Base-by-base conservation (phyloP, 2,797 vertebrate species). In the Syngnathus rostellatus region DNA sequence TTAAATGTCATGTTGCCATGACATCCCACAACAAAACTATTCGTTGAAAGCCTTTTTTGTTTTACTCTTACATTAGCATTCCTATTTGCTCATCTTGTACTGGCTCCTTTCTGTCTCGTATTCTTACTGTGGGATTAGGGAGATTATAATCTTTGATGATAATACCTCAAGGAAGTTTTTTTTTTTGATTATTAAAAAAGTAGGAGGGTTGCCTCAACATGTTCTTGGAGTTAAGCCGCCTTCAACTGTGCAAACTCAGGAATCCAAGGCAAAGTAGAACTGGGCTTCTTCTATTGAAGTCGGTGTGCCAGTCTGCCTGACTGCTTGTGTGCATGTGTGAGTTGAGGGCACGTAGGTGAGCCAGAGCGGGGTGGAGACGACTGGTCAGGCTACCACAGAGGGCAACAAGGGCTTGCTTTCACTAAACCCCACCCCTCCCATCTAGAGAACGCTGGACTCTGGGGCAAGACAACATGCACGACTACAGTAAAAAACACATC, bases 401-500 rank as follows among this genome's bases (percentile, higher is more conserved):
- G 69, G 76, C 74, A 87, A 87, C 85, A 87, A 88, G 84, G 80
- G 73, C 46, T 37, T 74, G 78, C 84, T 87, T 88, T 88, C 80
- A 86, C 61, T 66, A 63, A 53, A 61, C 64, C 65, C 67, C 51
- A 71, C 55, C 23, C 68, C 64, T 64, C 11, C 70, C 58, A 59
- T 73, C n/a, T 14, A 58, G n/a, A 77, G 46, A 63, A 38, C 48
- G 38, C 63, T 72, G 64, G 54, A 38, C 43, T 66, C 31, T 50
- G 55, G 39, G 72, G 63, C 66, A 74, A 50, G 74, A 72, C 68
- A 72, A 66, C 62, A 72, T 39, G 48, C 72, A 62, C 58, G 50
- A 39, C 41, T 38, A 46, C 16, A 66, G 41, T 46, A 25, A 46
- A 37, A 58, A 59, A 57, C 21, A 65, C 64, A 65, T 57, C 41